phyloP scores from a whole-genome alignment of 2,888 invertebrate genomes.

The Rhorus exstirpatorius region DNA sequence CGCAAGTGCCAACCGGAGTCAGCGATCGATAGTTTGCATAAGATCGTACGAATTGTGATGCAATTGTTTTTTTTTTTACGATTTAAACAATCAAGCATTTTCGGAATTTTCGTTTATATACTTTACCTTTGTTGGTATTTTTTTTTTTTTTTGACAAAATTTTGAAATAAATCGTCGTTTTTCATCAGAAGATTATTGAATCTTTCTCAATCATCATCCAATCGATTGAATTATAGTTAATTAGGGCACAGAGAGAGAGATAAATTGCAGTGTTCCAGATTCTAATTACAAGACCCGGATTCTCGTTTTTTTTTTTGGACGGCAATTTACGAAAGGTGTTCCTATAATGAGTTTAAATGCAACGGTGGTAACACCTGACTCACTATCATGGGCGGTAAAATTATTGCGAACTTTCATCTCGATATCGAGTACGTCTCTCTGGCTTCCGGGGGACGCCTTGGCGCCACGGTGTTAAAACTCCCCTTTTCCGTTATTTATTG shows the following conservation, averaged over 20 bases:
- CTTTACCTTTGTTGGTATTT: neutral
- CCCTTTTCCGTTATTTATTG: conserved; percentile 52
- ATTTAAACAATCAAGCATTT: neutral
- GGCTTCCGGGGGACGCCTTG: conserved; percentile 60
- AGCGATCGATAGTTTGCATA: conserved; percentile 34
- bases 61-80: conserved; percentile 24
- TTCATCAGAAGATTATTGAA: too few relatives aligned
- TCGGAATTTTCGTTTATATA: neutral
- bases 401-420: conserved; percentile 60
- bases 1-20: conserved; percentile 33
- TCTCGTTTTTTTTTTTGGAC: conserved; percentile 12
- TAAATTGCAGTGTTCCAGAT: conserved; percentile 7
- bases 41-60: conserved; percentile 22
- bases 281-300: neutral
- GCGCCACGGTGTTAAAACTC: conserved; percentile 42
- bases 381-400: conserved; percentile 57
- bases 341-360: conserved; percentile 46
- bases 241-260: neutral
- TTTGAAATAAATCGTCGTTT: too few relatives aligned
- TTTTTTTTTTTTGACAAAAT: too few relatives aligned
- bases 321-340: conserved; percentile 32
- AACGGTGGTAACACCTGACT: conserved; percentile 50
- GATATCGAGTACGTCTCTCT: conserved; percentile 42
- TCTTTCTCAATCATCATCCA: too few relatives aligned
- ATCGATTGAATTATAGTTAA: too few relatives aligned